These are phyloP conservation scores for Montipora cactus DNA, from an alignment of 64 coral and sea anemone species.

Conservation along the genomic window DNA sequence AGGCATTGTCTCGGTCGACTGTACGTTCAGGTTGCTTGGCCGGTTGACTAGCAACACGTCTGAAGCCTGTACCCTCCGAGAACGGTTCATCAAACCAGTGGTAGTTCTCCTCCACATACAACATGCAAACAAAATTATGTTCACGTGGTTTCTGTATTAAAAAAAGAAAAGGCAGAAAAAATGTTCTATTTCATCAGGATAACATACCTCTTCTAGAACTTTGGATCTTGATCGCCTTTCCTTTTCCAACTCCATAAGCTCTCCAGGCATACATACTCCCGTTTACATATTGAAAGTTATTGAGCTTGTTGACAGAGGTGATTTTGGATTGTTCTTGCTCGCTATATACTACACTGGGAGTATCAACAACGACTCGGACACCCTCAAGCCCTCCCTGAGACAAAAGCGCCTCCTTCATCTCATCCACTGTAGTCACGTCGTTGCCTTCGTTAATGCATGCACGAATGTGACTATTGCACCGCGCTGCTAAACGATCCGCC, in stretches of 20 bases:
- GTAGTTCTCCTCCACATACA: neutral
- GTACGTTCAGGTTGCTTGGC: no score
- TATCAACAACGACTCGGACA: slow-evolving; percentile 11
- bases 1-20: no score
- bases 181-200: neutral
- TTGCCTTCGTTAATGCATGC: slow-evolving; percentile 18
- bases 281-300: no score
- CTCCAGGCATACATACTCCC: slow-evolving; percentile 16
- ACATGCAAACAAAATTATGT: no score
- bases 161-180: neutral
- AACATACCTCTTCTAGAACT: no score
- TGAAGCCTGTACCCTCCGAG: no score
- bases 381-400: slow-evolving; percentile 36
- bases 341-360: neutral
- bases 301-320: slow-evolving; percentile 30
- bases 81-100: neutral
- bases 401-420: slow-evolving; percentile 53
- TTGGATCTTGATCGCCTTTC: neutral
- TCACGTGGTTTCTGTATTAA: no score
- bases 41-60: no score
- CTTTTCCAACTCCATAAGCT: slow-evolving; percentile 25
- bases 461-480: no score
- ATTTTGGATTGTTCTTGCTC: slow-evolving; percentile 2
- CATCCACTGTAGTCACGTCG: slow-evolving; percentile 59
- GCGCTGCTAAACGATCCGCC: no score